Conservation (phyloP, 2,113 vertebrate species). For the Microtus pennsylvanicus region DNA sequence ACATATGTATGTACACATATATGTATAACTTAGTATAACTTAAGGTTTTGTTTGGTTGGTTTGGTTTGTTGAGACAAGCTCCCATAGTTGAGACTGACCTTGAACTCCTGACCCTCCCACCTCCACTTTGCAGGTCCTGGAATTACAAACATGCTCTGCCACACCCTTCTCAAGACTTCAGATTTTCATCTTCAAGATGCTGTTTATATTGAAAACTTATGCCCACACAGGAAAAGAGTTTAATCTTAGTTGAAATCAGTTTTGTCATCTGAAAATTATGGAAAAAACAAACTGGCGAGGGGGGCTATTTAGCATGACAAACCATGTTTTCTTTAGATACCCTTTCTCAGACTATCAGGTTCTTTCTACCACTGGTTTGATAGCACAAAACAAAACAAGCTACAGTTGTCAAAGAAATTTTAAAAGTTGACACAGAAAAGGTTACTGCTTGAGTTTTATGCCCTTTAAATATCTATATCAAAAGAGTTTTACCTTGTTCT, state of each 20-base stretch:
- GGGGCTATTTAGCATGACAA: background rate
- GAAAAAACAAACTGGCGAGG: background rate
- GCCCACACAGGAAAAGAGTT: background rate
- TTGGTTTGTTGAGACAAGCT: background rate
- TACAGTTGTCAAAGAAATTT: slow-evolving; percentile 88
- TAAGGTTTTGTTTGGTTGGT: background rate
- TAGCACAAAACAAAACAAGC: slow-evolving; percentile 91
- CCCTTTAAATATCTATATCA: slow-evolving; percentile 85
- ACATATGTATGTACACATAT: background rate
- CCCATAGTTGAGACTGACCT: background rate
- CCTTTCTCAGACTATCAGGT: slow-evolving; percentile 92
- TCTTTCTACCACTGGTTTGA: slow-evolving; percentile 97
- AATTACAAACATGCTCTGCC: background rate
- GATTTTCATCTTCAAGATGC: slow-evolving; percentile 7
- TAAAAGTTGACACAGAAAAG: slow-evolving; percentile 88
- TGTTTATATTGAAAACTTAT: background rate
- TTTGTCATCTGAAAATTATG: background rate
- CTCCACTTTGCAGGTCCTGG: background rate
- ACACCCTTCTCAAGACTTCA: background rate
- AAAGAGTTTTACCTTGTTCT: slow-evolving; percentile 68
- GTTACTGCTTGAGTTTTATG: slow-evolving; percentile 88
- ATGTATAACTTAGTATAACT: background rate
- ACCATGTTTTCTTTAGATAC: background rate
- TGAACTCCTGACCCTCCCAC: background rate
- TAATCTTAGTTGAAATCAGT: slow-evolving; percentile 7